These are phyloP conservation scores for Psilopogon haemacephalus DNA, from an alignment of 2,113 vertebrate genomes.

Conservation along the genomic window DNA sequence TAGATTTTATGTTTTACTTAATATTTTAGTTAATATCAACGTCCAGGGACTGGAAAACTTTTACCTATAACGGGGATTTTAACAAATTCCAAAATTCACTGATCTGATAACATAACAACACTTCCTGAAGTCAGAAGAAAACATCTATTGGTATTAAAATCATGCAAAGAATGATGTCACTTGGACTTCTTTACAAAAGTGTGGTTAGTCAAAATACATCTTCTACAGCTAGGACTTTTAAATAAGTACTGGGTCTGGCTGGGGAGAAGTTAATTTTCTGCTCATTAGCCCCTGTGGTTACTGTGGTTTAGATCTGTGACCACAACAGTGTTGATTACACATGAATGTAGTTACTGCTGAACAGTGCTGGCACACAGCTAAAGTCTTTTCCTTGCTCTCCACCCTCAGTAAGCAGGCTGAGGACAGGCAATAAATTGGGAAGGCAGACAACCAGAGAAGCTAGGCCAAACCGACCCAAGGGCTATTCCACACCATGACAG, in stretches of 20 bases:
- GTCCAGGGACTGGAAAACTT: background rate
- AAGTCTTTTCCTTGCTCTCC: background rate
- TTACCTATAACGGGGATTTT: background rate
- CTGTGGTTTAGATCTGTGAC: background rate
- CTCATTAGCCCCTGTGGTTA: fast-evolving
- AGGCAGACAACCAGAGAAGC: background rate
- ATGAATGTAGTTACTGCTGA: background rate
- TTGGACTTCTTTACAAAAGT: background rate
- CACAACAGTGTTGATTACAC: background rate
- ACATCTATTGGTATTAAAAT: background rate
- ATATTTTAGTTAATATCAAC: background rate
- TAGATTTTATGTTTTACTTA: background rate
- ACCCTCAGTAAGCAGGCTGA: background rate
- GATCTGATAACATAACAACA: background rate
- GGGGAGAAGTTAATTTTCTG: background rate
- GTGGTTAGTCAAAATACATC: background rate
- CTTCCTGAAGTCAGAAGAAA: background rate
- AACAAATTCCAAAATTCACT: background rate
- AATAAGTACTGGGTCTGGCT: background rate
- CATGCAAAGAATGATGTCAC: background rate
- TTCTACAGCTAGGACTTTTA: background rate
- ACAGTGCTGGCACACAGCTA: background rate
- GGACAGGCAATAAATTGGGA: background rate
- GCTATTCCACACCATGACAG: background rate
- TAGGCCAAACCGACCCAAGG: background rate